Conservation (phyloP, 2,797 vertebrate genomes). For the Catharus ustulatus region DNA sequence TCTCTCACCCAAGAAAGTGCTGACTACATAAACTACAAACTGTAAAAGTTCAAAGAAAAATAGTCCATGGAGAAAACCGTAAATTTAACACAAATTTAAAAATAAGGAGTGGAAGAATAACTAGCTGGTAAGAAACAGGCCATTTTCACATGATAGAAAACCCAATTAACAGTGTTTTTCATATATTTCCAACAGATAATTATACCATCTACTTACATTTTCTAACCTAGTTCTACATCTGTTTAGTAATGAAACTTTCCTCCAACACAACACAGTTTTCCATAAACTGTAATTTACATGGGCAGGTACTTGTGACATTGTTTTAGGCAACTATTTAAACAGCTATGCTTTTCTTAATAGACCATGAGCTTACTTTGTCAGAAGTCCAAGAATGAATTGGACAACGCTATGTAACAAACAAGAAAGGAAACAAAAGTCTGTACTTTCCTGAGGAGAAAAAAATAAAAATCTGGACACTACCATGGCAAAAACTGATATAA, state of each 20-base stretch:
- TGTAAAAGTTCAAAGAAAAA: neutral
- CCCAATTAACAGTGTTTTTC: neutral
- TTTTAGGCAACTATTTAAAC: neutral
- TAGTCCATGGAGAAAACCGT: neutral
- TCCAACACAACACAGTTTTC: neutral
- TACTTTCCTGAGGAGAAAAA: accelerated
- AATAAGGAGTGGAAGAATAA: neutral
- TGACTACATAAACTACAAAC: neutral
- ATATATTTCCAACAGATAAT: neutral
- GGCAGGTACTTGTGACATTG: neutral
- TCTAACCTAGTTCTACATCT: neutral
- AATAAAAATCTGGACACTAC: neutral
- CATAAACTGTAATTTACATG: neutral
- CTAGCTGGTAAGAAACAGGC: neutral
- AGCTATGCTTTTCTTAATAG: neutral
- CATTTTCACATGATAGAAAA: neutral
- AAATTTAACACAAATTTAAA: neutral
- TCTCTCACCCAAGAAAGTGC: neutral
- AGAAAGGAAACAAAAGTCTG: neutral
- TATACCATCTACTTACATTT: neutral
- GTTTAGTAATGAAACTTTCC: neutral
- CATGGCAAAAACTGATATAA: neutral
- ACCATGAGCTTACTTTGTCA: neutral
- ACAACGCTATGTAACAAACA: neutral
- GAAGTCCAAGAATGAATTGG: neutral